phyloP scores from a whole-genome alignment of 2,797 vertebrate species.

The Mormyrus hasselquistii region DNA sequence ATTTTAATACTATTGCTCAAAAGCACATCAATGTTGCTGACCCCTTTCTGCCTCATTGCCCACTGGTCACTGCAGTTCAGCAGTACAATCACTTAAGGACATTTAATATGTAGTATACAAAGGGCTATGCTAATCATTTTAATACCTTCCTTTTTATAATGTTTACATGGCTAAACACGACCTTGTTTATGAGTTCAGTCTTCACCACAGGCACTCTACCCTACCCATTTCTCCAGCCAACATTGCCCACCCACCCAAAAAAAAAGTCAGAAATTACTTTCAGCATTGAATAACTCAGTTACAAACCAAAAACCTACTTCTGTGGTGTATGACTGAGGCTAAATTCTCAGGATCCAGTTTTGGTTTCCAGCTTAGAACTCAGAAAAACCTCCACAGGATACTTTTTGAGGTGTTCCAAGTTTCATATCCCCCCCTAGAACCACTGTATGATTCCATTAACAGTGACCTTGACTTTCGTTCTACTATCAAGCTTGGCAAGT shows the following conservation, averaged over 20 bases:
- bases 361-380: background rate
- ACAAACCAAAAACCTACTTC: background rate
- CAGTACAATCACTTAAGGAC: background rate
- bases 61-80: background rate
- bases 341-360: background rate
- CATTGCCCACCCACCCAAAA: background rate
- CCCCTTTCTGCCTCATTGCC: background rate
- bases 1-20: background rate
- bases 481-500: background rate
- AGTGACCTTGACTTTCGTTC: background rate
- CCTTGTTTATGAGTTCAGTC: background rate
- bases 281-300: background rate
- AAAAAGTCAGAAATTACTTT: background rate
- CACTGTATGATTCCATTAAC: background rate
- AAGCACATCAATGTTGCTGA: background rate
- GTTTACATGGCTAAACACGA: no score
- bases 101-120: background rate
- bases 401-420: background rate
- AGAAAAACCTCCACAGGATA: background rate
- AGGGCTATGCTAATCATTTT: background rate
- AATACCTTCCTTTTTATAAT: background rate
- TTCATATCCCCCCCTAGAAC: background rate
- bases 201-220: background rate
- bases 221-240: background rate
- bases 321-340: background rate